Evolutionary conservation across 2,113 vertebrate species (phyloP), one percentile per base, ranked within the genome.

Genomic region (Cranoglanis bouderius): DNA sequence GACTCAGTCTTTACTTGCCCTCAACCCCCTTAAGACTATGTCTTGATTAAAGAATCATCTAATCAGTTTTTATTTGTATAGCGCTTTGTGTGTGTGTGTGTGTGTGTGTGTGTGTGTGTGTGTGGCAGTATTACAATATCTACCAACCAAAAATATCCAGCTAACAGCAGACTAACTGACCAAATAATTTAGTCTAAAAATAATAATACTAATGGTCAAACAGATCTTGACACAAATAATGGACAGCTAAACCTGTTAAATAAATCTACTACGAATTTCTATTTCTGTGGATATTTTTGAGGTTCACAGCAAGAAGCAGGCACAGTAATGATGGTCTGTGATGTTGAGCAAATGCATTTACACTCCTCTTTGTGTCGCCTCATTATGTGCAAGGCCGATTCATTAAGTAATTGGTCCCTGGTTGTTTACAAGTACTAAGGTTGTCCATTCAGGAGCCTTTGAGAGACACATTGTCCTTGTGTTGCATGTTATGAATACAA

Each of bases 341-440:
- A 95, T 88, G 93, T 95, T 96, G 96, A 90, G 96, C 96, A 96
- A 89, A 88, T 96, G 96, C 96, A 97, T 97, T 96, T 97, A 97
- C 96, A 95, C 95, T 94, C 96, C 95, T 97, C 97, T 97, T 96
- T 97, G 94, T 95, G 92, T 94, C 93, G 96, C 94, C 96, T 97
- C 96, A 97, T 97, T 97, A 97, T 97, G 96, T 97, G 95, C 96
- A 96, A 96, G 96, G 95, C 96, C 95, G 96, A 97, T 97, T 97
- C 96, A 97, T 97, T 97, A 97, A 97, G 96, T 97, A 97, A 97
- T 97, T 97, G 96, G 96, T 97, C 96, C 96, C 95, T 96, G 96
- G 96, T 97, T 97, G 96, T 97, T 97, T 97, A 97, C 96, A 96
- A 97, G 97, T 97, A 96, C 97, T 97, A 97, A 96, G 95, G 96